Percentiles rank a stretch among this genome's conserved stretches.
These are phyloP conservation scores for Laspeyria flexula DNA, from an alignment of 2,888 invertebrate species.

Conservation along the genomic window DNA sequence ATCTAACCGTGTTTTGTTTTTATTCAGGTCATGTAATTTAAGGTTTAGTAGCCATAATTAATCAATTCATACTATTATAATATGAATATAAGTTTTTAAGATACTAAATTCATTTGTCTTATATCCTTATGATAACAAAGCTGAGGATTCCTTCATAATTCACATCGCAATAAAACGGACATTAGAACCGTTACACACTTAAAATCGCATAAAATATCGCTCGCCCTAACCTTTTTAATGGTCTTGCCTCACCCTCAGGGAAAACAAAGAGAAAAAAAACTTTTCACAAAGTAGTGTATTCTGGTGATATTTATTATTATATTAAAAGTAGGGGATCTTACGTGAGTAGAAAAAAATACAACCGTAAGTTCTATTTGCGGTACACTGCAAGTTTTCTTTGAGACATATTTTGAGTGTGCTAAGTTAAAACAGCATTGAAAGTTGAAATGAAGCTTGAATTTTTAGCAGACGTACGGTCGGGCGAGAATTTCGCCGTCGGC, in stretches of 20 bases:
- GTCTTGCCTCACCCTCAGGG: constrained; percentile 72
- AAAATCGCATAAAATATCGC: constrained; percentile 84
- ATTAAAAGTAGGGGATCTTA: constrained; percentile 72
- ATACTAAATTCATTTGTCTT: constrained; percentile 10
- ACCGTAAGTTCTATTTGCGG: constrained; percentile 1
- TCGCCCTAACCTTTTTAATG: constrained; percentile 82
- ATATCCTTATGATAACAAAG: constrained; percentile 15
- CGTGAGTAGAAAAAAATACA: constrained; percentile 19
- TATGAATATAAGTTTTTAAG: no score
- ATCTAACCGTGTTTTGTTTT: no score
- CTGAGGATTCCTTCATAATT: constrained; percentile 59
- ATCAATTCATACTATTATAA: no score
- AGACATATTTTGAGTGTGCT: not conserved
- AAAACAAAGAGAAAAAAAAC: constrained; percentile 77
- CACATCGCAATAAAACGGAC: constrained; percentile 71
- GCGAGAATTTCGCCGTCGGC: constrained; percentile 72
- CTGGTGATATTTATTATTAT: constrained; percentile 82
- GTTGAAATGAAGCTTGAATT: constrained; percentile 19
- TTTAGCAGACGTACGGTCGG: constrained; percentile 46
- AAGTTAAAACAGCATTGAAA: constrained; percentile 15
- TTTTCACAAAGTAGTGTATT: constrained; percentile 78
- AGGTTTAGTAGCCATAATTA: no score
- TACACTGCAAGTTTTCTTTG: constrained; percentile 25
- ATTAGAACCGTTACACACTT: constrained; percentile 81
- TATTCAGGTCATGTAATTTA: no score